Base-by-base conservation (phyloP, 2,888 invertebrate genomes). In the Eristalis intricaria region DNA sequence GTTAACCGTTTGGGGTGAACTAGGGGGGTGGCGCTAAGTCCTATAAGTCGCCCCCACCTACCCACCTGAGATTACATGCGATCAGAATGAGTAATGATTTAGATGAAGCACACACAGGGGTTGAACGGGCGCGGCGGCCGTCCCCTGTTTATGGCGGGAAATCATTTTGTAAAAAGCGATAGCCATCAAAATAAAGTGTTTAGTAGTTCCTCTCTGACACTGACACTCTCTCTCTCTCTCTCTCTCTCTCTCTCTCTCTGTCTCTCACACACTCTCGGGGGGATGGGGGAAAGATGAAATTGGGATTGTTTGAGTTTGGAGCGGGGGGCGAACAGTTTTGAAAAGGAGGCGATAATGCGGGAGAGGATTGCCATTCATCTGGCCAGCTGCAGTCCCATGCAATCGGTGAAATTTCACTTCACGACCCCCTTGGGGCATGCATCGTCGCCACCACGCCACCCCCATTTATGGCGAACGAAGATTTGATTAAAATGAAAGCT, bases 131-230 rank as follows among this genome's bases (percentile, higher is more conserved):
- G 5, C 56, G 66, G 71, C 26, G n/a, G n/a, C 40, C 23, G 58
- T 63, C 84, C 79, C 84, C 71, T 64, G 66, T 75, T 75, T 74
- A 87, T 79, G 75, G 78, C 84, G 76, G 73, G 60, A 84, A 84
- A 87, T 87, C 83, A 87, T 87, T 83, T 84, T 84, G 87, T 84
- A 83, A 87, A 84, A 79, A 87, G 84, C 79, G 84, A 87, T 87
- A 80, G 84, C 84, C 87, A 87, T 87, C 87, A 80, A 87, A 84
- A 84, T 87, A 87, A 87, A 87, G 87, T 87, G 87, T 87, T 87
- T 87, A 87, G 87, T 80, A 84, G 87, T 83, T 50, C 50, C 50
- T 50, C 19, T 19, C 50, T 19, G 50, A n/a, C 43, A 5, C 19
- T 8, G 8, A 8, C 7, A 1, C 50, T 50, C 5, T 43, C n/a